Evolutionary conservation across 2,888 invertebrate genomes (phyloP), one percentile per base, ranked within the genome.

Genomic region (Heteropelma amictum): DNA sequence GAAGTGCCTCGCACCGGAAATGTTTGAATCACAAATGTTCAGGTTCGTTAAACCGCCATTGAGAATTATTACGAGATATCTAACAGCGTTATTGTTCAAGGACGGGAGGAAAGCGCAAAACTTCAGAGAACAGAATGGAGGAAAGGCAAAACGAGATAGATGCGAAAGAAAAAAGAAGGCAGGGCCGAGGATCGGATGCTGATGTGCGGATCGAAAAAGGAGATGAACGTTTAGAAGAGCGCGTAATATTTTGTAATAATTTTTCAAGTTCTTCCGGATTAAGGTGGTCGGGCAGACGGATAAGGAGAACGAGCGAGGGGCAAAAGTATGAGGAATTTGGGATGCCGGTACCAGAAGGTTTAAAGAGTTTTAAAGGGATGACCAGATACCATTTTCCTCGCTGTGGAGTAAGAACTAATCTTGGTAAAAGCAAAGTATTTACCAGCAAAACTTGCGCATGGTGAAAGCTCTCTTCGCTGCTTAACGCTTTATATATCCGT

Each of bases 221-320:
- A n/a, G n/a, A n/a, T n/a, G n/a, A n/a, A n/a, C n/a, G n/a, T n/a
- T n/a, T n/a, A n/a, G n/a, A n/a, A n/a, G n/a, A n/a, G n/a, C n/a
- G n/a, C n/a, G n/a, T n/a, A 77, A 81, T 83, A 83, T 82, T 83
- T 82, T 74, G 78, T 78, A 80, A 82, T 84, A 81, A 84, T 81
- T 84, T 83, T 79, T 77, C 40, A 78, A 82, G 76, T 81, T 80
- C 73, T 56, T 40, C 65, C 58, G 33, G 47, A 45, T 33, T 8
- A 38, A 47, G 3, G 17, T 7, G 26, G 33, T 45, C 10, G 38
- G 28, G 60, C 47, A 30, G 51, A 64, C 5, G 60, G 40, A 72
- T 69, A 60, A 54, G 63, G 33, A 51, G 74, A 35, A 63, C 33
- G 60, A 56, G 51, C 23, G 51, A 65, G 54, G 47, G 61, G 65